A percentile compares a stretch with the other conserved stretches of the same genome.
Conservation (phyloP, 2,888 invertebrate genomes). For the Zelleria hepariella region DNA sequence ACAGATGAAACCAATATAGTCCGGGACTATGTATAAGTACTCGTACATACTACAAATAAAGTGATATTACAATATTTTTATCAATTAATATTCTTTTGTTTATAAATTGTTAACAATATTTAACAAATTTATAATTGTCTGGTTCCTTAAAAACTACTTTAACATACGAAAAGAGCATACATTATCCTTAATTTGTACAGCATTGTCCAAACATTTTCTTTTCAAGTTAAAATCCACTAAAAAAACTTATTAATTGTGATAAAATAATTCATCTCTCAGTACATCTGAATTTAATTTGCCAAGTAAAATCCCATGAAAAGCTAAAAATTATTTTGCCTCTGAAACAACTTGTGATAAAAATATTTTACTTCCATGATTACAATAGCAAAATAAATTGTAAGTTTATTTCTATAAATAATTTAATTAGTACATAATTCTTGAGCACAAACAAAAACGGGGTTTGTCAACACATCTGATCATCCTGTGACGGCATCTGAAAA, state of each 20-base stretch:
- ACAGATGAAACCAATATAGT: too few species aligned
- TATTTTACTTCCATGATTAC: not conserved
- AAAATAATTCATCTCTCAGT: not conserved
- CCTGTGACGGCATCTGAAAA: constrained; percentile 64
- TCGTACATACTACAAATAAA: too few species aligned
- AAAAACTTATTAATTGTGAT: not conserved
- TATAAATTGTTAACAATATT: constrained; percentile 38
- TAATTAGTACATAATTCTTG: constrained; percentile 6
- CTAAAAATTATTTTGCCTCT: too few species aligned
- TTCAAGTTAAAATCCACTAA: not conserved
- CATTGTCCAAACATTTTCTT: not conserved
- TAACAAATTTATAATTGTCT: constrained; percentile 41
- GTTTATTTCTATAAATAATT: not conserved
- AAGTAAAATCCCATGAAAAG: too few species aligned
- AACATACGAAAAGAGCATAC: not conserved
- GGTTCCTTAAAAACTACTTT: constrained; percentile 14
- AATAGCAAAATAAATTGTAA: not conserved
- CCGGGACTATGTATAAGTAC: too few species aligned
- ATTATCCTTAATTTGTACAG: not conserved
- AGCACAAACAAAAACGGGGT: not conserved
- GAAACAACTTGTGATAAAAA: not conserved
- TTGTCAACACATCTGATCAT: constrained; percentile 66
- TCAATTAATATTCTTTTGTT: constrained; percentile 20
- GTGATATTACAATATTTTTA: too few species aligned
- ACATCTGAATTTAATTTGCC: not conserved